Conservation (phyloP, 2,797 vertebrate species). For the Iguana delicatissima region DNA sequence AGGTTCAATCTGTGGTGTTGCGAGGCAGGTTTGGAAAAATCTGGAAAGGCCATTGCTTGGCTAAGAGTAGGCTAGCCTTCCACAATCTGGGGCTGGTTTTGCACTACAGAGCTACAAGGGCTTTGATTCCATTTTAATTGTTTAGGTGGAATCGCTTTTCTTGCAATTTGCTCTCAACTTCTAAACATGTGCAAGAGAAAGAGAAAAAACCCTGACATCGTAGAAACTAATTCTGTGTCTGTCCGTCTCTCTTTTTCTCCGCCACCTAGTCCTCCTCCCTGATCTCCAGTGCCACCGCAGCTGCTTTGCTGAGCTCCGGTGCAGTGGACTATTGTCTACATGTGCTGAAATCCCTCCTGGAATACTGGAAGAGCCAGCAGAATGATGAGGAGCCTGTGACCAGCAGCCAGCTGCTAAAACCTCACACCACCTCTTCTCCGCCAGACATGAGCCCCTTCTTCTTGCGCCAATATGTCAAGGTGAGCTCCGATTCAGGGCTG, state of each 20-base stretch:
- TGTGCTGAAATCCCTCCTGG: slow-evolving; percentile 94
- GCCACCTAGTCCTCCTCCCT: slow-evolving; percentile 91
- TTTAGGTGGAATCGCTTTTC: no score
- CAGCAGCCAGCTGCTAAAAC: slow-evolving; percentile 94
- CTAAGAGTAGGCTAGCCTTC: no score
- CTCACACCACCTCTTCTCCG: slow-evolving; percentile 94
- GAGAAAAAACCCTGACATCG: no score
- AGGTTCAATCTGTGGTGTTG: no score
- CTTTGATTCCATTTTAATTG: no score
- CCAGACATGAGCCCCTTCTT: slow-evolving; percentile 99
- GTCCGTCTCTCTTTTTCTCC: slow-evolving; percentile 19
- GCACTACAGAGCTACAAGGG: no score
- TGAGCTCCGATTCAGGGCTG: slow-evolving; percentile 65
- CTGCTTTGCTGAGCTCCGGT: slow-evolving; percentile 93
- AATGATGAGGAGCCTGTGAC: slow-evolving; percentile 94
- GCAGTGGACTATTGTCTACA: slow-evolving; percentile 97
- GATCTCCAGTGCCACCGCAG: slow-evolving; percentile 97
- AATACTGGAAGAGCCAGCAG: slow-evolving; percentile 98
- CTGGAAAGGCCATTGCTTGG: no score
- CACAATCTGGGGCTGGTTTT: no score
- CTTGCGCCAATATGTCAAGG: slow-evolving; percentile 98
- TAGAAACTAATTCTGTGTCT: neutral
- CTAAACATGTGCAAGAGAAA: neutral
- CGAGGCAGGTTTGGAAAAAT: no score
- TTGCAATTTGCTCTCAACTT: no score